Base-by-base conservation (phyloP, 2,888 invertebrate species). In the Calameuta filiformis region DNA sequence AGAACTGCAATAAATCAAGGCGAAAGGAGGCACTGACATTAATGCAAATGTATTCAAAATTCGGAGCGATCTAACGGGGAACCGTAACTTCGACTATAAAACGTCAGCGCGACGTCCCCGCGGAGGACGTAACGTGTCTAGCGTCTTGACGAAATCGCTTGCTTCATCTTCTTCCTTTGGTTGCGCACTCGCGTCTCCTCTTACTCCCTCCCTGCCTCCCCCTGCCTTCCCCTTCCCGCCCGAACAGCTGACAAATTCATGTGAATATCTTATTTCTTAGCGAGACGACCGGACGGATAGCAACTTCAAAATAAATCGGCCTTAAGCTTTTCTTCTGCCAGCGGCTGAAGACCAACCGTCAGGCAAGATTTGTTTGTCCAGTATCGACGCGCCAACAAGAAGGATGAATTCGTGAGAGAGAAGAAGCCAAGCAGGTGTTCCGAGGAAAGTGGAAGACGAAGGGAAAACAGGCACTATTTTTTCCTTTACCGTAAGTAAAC, bases 1-100 rank as follows among this genome's bases (percentile, higher is more conserved):
- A 40, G 40, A 40, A 40, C 15, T 40, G 40, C 40, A 40, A 40
- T 40, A 40, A 40, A 40, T 40, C 40, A 40, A 15, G 40, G 15
- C 40, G 40, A 15, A 40, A 40, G 40, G 40, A 40, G 40, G 40
- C 40, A 15, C 40, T 15, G 40, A 76, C 76, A 81, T 85, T 84
- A 76, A 85, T 83, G 82, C 81, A 85, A 87, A 87, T 87, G 87
- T 85, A 87, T 87, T 86, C 87, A 80, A 69, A 85, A 83, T 79
- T 80, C 81, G 75, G 68, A 73, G 73, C 77, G 78, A 81, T 80
- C 56, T 76, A 40, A 34, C 71, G 37, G 56, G 35, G 79, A 68
- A 68, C 78, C 69, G 81, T 81, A 84, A 84, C 79, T 79, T 76
- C 71, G 79, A 37, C 76, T 77, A 77, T 85, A 85, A 85, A 79